Conservation (phyloP, 2,113 vertebrate genomes). For the Chaetura pelagica region DNA sequence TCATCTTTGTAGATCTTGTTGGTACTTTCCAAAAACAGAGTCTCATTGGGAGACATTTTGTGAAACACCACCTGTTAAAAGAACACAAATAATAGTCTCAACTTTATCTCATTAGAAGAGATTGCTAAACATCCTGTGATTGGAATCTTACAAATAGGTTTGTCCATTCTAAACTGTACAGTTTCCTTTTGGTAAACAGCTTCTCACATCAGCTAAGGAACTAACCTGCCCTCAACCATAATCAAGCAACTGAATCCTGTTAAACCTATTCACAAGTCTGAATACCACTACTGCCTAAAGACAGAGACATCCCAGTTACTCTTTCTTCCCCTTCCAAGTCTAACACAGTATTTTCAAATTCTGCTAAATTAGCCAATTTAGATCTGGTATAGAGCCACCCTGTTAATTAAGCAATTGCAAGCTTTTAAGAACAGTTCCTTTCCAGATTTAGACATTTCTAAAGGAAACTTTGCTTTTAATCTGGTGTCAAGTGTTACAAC, state of each 20-base stretch:
- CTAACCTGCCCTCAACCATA: background rate
- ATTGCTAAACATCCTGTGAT: background rate
- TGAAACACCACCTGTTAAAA: conserved; percentile 94
- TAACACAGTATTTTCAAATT: background rate
- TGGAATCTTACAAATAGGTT: background rate
- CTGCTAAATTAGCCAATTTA: background rate
- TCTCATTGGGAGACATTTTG: conserved; percentile 99
- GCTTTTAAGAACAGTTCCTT: background rate
- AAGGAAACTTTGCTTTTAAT: background rate
- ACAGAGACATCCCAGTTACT: background rate
- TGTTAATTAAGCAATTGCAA: background rate
- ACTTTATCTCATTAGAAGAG: background rate
- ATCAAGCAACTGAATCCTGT: background rate
- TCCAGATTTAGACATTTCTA: background rate
- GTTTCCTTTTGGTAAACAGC: background rate
- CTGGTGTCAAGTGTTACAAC: background rate
- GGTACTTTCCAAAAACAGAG: conserved; percentile 97
- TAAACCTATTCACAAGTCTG: background rate
- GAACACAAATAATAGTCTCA: background rate
- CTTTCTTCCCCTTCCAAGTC: background rate
- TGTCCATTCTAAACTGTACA: background rate
- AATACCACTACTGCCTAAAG: background rate
- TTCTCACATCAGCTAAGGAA: background rate
- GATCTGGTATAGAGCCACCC: background rate
- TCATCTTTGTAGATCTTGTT: conserved; percentile 99